phyloP scores from a whole-genome alignment of 2,113 vertebrate genomes.

The Erythrolamprus reginae region DNA sequence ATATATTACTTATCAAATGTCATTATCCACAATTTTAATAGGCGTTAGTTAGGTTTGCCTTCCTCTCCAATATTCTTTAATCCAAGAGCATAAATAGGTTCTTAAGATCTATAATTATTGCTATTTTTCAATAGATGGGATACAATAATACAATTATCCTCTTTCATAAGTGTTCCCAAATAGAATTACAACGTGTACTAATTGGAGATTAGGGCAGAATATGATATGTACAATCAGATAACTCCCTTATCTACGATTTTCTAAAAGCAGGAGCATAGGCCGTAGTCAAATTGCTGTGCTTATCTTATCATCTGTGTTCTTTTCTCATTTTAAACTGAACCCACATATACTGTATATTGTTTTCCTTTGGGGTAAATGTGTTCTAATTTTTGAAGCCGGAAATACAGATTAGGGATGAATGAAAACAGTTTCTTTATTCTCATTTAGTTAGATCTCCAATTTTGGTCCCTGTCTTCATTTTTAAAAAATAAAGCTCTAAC shows the following conservation, averaged over 20 bases:
- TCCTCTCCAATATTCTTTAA: neutral
- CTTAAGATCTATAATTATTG: neutral
- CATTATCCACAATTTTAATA: too few relatives aligned
- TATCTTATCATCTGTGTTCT: neutral
- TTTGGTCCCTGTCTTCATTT: neutral
- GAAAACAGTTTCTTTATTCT: neutral
- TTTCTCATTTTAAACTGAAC: neutral
- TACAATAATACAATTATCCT: neutral
- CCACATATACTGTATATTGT: neutral
- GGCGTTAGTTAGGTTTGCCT: neutral
- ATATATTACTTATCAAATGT: neutral
- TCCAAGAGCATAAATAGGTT: neutral
- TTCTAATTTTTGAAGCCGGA: neutral
- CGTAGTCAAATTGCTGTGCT: neutral
- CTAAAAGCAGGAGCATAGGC: neutral
- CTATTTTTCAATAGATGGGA: neutral
- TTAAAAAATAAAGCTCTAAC: neutral
- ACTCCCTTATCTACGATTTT: neutral
- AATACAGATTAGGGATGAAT: neutral
- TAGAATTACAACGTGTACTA: neutral
- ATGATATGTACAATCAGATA: neutral
- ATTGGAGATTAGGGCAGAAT: neutral
- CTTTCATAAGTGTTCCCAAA: neutral
- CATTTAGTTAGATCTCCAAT: neutral
- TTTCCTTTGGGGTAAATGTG: neutral